These are phyloP conservation scores for Sus cebifrons DNA, from an alignment of 2,797 vertebrate species.

Conservation along the genomic window DNA sequence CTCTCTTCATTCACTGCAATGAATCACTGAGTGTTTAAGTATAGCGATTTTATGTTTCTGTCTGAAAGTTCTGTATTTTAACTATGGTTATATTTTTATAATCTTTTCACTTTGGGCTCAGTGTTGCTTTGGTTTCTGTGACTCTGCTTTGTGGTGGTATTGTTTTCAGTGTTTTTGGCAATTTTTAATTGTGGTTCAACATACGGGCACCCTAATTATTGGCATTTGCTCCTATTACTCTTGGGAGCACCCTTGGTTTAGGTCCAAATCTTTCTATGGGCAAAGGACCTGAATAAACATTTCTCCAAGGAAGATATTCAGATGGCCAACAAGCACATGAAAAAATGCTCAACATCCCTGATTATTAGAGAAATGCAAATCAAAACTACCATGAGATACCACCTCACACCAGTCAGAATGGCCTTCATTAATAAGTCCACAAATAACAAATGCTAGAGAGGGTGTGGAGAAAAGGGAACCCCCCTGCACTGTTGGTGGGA, in stretches of 20 bases:
- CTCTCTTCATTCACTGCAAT: not conserved
- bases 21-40: not conserved
- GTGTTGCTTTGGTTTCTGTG: not conserved
- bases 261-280: not conserved
- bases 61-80: not conserved
- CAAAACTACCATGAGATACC: too few relatives aligned
- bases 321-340: too few relatives aligned
- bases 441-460: too few relatives aligned
- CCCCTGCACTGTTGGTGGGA: too few relatives aligned
- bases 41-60: not conserved
- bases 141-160: not conserved
- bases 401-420: too few relatives aligned
- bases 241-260: accelerated
- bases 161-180: not conserved
- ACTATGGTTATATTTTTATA: not conserved
- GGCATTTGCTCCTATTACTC: not conserved
- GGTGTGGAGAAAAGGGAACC: too few relatives aligned
- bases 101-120: not conserved
- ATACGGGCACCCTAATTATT: accelerated
- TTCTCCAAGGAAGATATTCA: too few relatives aligned
- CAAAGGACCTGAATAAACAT: too few relatives aligned
- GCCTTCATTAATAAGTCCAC: too few relatives aligned
- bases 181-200: not conserved
- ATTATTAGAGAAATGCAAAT: too few relatives aligned
- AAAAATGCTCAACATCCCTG: too few relatives aligned